Conservation (phyloP, 2,888 invertebrate species). For the Odontothrips loti region DNA sequence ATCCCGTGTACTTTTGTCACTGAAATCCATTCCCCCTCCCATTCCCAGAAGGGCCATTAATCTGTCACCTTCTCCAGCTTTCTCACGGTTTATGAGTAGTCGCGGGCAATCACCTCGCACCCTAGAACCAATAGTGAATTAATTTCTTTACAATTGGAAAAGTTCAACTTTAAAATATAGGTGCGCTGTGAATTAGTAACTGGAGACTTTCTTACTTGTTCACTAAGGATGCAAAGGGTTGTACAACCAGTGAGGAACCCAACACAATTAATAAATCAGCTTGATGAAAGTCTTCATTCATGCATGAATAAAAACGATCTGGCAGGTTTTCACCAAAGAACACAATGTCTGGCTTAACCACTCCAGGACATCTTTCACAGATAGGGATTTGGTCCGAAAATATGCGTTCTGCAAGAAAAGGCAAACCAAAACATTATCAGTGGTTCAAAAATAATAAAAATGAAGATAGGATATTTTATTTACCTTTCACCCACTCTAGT, state of each 20-base stretch:
- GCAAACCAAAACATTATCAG: slow-evolving; percentile 4
- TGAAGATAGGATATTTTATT: background rate
- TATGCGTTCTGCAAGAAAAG: slow-evolving; percentile 59
- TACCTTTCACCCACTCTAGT: slow-evolving; percentile 83
- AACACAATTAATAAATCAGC: slow-evolving; percentile 91
- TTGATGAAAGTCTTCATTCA: slow-evolving; percentile 69
- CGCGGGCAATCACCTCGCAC: slow-evolving; percentile 71
- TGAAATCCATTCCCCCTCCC: slow-evolving; percentile 62
- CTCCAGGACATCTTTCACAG: slow-evolving; percentile 68
- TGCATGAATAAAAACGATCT: slow-evolving; percentile 63
- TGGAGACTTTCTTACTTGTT: slow-evolving; percentile 58
- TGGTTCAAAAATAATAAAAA: background rate
- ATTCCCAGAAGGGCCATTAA: slow-evolving; percentile 47
- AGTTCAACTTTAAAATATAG: no score
- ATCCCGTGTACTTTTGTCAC: slow-evolving; percentile 61
- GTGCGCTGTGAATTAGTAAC: background rate
- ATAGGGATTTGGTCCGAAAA: slow-evolving; percentile 69
- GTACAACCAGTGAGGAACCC: slow-evolving; percentile 91
- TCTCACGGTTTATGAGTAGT: slow-evolving; percentile 81
- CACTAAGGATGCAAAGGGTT: slow-evolving; percentile 87
- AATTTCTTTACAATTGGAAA: background rate
- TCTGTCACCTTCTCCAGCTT: slow-evolving; percentile 54
- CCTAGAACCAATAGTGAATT: slow-evolving; percentile 45
- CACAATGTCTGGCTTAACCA: slow-evolving; percentile 92
- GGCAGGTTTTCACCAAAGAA: slow-evolving; percentile 94